Percentiles rank a stretch among this genome's conserved stretches.
These are phyloP conservation scores for Pangasius krempfi DNA, from an alignment of 2,797 vertebrate species.

Conservation along the genomic window DNA sequence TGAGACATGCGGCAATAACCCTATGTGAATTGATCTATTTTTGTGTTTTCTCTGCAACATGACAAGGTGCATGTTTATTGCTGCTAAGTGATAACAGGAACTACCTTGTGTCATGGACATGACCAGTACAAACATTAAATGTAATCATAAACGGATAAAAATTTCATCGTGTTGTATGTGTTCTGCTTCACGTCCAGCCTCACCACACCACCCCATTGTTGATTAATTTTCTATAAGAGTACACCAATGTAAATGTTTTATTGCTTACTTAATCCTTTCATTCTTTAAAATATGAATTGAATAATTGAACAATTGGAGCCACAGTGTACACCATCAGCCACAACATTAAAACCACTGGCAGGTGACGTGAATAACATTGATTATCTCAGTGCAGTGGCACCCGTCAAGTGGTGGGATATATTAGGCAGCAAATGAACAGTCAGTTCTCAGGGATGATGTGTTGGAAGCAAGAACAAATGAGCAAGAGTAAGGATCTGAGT, in stretches of 20 bases:
- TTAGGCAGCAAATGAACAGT: too few species aligned
- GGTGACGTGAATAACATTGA: too few species aligned
- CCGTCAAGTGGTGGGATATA: too few species aligned
- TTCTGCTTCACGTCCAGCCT: not conserved
- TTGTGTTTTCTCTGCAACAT: not conserved
- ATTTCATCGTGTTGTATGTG: not conserved
- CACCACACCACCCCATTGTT: not conserved
- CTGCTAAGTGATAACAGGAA: not conserved
- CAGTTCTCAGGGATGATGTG: too few species aligned
- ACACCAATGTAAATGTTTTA: not conserved
- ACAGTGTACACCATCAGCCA: not conserved
- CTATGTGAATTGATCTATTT: too few species aligned
- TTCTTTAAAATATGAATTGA: not conserved
- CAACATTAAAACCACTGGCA: too few species aligned
- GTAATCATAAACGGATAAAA: not conserved
- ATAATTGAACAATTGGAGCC: not conserved
- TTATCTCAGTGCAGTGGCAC: too few species aligned
- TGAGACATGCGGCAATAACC: not conserved
- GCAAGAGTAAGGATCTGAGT: too few species aligned
- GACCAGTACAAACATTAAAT: too few species aligned
- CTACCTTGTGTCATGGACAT: too few species aligned
- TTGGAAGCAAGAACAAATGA: too few species aligned
- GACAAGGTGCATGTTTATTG: too few species aligned
- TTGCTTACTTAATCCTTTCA: not conserved
- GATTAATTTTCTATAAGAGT: not conserved